Base-by-base conservation (phyloP, 2,888 invertebrate genomes). In the Metalampra italica region DNA sequence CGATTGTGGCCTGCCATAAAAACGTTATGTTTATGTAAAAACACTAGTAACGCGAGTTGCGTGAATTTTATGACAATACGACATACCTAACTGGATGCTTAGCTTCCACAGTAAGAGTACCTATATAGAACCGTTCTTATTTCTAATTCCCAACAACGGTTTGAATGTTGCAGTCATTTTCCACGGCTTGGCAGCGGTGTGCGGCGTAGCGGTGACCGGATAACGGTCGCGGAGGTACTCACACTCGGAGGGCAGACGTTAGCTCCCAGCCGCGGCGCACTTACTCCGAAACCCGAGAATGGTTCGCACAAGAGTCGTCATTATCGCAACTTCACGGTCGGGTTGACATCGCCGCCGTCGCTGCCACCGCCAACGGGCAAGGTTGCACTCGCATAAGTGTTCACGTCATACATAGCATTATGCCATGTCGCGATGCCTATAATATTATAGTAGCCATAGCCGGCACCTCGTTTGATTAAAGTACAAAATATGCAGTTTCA, bases 311-410 rank as follows among this genome's bases (percentile, higher is more conserved):
- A 49, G 72, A 78, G 71, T 66, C 71, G 70, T 77, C 73, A 80
- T 81, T 78, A 84, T 76, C 72, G 73, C 79, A 76, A 73, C 76
- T 78, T 86, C 87, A 87, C 78, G 87, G 87, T 75, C 84, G 79
- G 69, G 60, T 36, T 36, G 36, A 36, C 36, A 36, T 9, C 36
- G n/a, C 36, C 36, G 36, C n/a, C 11, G n/a, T n/a, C 75, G 72
- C 77, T 75, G 79, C 75, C 77, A 67, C 71, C 64, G 75, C 76
- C 79, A 78, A 77, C 78, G 70, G 64, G 64, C 86, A 86, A 87
- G 85, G 87, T 79, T 85, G 78, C 71, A 67, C 55, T 68, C 69
- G 71, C 72, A 77, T 76, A 74, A 79, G 76, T 79, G 75, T 69
- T 73, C 66, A 65, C 74, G 82, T 73, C 66, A 65, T 74, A 82